Evolutionary conservation across 37 sponge, comb jelly and placozoan genomes (phyloP).

Genomic region (Haliclona indistincta): DNA sequence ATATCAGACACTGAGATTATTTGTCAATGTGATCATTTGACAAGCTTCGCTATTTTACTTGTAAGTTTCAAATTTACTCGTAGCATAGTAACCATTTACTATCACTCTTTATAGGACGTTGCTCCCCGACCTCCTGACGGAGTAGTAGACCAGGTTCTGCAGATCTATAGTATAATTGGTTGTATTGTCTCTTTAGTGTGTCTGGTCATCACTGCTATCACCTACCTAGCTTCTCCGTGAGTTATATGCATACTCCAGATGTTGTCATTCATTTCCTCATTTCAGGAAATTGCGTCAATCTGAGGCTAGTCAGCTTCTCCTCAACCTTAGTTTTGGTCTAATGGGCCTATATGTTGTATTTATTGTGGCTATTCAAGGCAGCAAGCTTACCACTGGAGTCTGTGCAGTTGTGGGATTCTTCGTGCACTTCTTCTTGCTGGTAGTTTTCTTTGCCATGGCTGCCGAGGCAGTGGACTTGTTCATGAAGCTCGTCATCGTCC

Average conservation of each 20-base stretch:
- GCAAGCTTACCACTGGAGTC: neutral
- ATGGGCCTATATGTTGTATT: slow-evolving; percentile 41
- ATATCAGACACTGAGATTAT: neutral
- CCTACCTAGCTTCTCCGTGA: slow-evolving; percentile 8
- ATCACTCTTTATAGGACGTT: slow-evolving; percentile 1
- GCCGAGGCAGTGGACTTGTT: slow-evolving; percentile 47
- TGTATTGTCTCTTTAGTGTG: neutral
- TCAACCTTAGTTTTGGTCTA: slow-evolving; percentile 28
- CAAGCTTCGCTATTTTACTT: slow-evolving; percentile 5
- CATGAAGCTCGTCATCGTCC: slow-evolving; percentile 39
- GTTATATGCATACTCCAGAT: neutral
- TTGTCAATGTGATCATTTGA: neutral
- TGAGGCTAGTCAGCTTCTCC: slow-evolving; percentile 4
- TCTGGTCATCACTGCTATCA: neutral
- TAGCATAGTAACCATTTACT: neutral
- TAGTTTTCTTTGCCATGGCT: slow-evolving; percentile 34
- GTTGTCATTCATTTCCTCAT: neutral
- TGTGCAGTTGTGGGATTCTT: slow-evolving; percentile 33
- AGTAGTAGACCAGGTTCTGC: neutral
- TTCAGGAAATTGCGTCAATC: slow-evolving; percentile 14
- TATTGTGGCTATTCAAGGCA: slow-evolving; percentile 3
- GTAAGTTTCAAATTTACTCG: neutral
- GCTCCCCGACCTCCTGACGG: neutral
- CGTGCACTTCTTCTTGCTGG: slow-evolving; percentile 60
- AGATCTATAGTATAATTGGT: neutral